Conservation (phyloP, 2,797 vertebrate genomes). For the Galagoides demidoff region DNA sequence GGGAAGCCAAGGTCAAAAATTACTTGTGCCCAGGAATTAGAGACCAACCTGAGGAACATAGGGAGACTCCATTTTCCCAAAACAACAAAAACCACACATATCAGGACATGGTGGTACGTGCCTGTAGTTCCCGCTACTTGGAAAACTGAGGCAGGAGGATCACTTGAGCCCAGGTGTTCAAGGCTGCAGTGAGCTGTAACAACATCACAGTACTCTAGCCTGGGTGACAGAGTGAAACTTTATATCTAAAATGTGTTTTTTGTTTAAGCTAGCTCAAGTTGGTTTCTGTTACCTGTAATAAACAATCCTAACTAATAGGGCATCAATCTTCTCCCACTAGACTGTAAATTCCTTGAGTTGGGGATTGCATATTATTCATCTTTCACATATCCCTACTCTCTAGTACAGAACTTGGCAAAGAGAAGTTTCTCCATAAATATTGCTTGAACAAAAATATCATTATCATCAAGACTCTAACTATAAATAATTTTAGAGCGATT, state of each 20-base stretch:
- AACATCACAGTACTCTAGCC: not conserved
- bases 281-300: conserved; percentile 34
- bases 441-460: conserved; percentile 17
- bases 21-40: not conserved
- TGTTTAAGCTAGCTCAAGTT: conserved; percentile 40
- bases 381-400: conserved; percentile 32
- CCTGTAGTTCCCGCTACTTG: not conserved
- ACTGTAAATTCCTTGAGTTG: conserved; percentile 29
- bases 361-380: not conserved
- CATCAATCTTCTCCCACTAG: not conserved
- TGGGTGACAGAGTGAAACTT: too few relatives aligned
- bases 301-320: conserved; percentile 40
- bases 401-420: not conserved
- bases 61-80: not conserved
- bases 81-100: not conserved
- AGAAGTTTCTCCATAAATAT: not conserved
- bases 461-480: not conserved
- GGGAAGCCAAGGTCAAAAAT: not conserved
- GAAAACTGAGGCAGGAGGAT: not conserved
- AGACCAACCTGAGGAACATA: not conserved
- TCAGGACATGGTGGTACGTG: not conserved
- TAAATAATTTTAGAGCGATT: conserved; percentile 17
- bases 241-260: not conserved
- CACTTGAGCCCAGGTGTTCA: not conserved
- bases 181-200: not conserved